Base-by-base conservation (phyloP, 2,113 vertebrate genomes). In the Gasterosteus nipponicus region DNA sequence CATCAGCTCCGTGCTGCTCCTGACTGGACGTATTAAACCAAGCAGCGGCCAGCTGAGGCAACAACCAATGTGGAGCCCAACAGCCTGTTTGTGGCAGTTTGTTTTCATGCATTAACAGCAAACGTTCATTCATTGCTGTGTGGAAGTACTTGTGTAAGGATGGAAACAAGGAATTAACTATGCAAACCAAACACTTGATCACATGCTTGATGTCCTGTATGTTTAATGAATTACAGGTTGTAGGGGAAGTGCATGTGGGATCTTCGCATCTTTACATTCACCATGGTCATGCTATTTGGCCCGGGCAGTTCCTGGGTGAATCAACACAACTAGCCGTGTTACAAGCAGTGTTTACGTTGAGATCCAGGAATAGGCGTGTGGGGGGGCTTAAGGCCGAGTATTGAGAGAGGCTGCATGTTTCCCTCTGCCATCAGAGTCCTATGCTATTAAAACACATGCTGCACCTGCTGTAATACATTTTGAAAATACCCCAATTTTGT, bases 11-110 rank as follows among this genome's bases (percentile, higher is more conserved):
- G 33, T 68, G 68, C 68, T 51, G 26, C 65, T 47, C 51, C 69
- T 67, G 71, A 66, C 69, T 73, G n/a, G 11, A 58, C 44, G 78
- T 3, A 62, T 81, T 84, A 74, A 75, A 68, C 81, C 70, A 54
- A 19, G 47, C 51, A 44, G 4, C 9, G 49, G 44, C 33, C 69
- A 57, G 60, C 54, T 76, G 19, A 42, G 44, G 56, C 33, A 71
- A 5, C 22, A 60, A 74, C 10, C 3, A 42, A 64, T 39, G 41
- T 64, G 12, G 3, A 66, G 51, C 31, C 39, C 54, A 66, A 5
- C 29, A 6, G 35, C 18, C 49, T 44, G 51, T 47, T 26, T 46
- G 31, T 14, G 57, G 35, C 51, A 14, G 54, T 16, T 16, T 57
- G 9, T 33, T 57, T 57, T 15, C 9, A 57, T 57, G 14, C 56